phyloP scores from a whole-genome alignment of 2,888 invertebrate genomes.

The Acanthococcus lagerstroemiae region DNA sequence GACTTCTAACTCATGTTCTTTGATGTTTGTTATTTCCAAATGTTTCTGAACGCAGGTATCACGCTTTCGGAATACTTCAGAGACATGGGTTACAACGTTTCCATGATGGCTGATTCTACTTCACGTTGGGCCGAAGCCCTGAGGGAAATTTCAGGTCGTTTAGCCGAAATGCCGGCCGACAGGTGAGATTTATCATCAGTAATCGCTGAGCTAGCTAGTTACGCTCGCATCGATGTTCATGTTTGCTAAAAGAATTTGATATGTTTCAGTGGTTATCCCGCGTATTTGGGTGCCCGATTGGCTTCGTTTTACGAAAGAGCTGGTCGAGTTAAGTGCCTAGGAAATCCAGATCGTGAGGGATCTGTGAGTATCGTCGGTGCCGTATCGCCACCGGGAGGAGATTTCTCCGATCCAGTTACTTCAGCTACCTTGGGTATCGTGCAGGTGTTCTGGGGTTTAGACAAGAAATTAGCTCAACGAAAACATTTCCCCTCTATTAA shows the following conservation, averaged over 20 bases:
- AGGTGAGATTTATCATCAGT: slow-evolving; percentile 39
- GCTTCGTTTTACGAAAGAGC: slow-evolving; percentile 99
- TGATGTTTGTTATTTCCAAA: slow-evolving; percentile 1
- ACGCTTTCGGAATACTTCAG: slow-evolving; percentile 99
- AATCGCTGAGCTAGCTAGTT: too few species aligned
- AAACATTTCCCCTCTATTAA: slow-evolving; percentile 99
- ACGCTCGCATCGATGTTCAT: not conserved
- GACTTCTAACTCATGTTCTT: too few species aligned
- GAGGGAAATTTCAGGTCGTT: slow-evolving; percentile 96
- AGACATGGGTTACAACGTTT: slow-evolving; percentile 99
- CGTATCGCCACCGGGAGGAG: slow-evolving; percentile 98
- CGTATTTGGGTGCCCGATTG: slow-evolving; percentile 93
- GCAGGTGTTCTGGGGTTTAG: slow-evolving; percentile 98
- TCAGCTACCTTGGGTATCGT: slow-evolving; percentile 98
- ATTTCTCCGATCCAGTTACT: slow-evolving; percentile 99
- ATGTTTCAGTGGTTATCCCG: slow-evolving; percentile 84
- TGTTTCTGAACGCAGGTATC: slow-evolving; percentile 58
- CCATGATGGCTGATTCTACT: slow-evolving; percentile 99
- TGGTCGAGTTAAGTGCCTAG: slow-evolving; percentile 91
- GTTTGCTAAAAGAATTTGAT: too few species aligned
- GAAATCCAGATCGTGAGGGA: slow-evolving; percentile 96
- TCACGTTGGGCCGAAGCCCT: slow-evolving; percentile 99
- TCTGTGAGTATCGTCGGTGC: slow-evolving; percentile 99
- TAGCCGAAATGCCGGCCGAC: slow-evolving; percentile 99
- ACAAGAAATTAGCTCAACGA: slow-evolving; percentile 96